Percentiles rank a stretch among this genome's conserved stretches.
phyloP scores from a whole-genome alignment of 2,113 vertebrate genomes.

The Lethenteron camtschaticum region DNA sequence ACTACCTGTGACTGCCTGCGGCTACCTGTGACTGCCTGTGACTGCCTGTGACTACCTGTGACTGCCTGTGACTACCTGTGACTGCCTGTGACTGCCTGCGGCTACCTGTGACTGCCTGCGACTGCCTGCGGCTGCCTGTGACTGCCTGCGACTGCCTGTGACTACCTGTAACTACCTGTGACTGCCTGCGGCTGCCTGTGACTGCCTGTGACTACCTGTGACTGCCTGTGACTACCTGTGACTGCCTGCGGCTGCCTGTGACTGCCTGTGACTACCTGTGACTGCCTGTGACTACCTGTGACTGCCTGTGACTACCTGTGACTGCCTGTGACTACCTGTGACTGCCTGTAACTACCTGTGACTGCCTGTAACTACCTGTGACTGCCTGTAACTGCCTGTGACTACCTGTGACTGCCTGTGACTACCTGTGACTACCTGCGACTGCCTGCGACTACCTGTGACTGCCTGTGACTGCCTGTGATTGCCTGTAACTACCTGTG shows the following conservation, averaged over 20 bases:
- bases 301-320: not conserved
- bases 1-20: conserved; percentile 6
- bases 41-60: not conserved
- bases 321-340: conserved; percentile 31
- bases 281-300: not conserved
- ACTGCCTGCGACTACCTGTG: conserved; percentile 6
- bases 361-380: conserved; percentile 6
- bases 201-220: too few species aligned
- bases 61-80: conserved; percentile 31
- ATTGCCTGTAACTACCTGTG: conserved; percentile 31
- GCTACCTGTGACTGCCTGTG: too few species aligned
- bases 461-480: not conserved
- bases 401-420: conserved; percentile 31
- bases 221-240: not conserved
- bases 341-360: not conserved
- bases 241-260: conserved; percentile 22
- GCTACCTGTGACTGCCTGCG: too few species aligned
- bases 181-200: conserved; percentile 6
- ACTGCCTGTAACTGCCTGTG: not conserved
- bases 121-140: not conserved
- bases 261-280: conserved; percentile 16
- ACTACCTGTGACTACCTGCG: not conserved
- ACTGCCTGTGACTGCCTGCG: not conserved
- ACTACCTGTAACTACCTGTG: conserved; percentile 16
- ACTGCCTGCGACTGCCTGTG: conserved; percentile 22